These are phyloP conservation scores for Ascidia mentula DNA, from an alignment of 23 tunicate genomes.

Conservation along the genomic window DNA sequence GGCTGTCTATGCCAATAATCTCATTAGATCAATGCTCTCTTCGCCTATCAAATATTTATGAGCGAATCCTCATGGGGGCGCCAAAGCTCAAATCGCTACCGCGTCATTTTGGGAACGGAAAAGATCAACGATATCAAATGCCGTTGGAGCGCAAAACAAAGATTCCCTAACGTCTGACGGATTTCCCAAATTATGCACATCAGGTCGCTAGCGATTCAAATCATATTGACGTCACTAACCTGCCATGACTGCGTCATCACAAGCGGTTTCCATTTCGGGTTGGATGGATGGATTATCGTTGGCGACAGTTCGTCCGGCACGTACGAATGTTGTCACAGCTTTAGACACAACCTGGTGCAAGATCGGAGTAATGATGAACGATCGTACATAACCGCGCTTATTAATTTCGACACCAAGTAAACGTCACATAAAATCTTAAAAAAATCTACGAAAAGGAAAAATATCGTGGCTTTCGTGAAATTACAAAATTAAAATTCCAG, in stretches of 20 bases:
- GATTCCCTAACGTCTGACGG: too few relatives aligned
- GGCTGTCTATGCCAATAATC: background rate
- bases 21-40: background rate
- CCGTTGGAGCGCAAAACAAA: too few relatives aligned
- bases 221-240: constrained; percentile 12
- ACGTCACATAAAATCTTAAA: too few relatives aligned
- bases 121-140: too few relatives aligned
- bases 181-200: background rate
- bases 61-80: background rate
- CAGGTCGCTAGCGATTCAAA: background rate
- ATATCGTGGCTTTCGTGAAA: too few relatives aligned
- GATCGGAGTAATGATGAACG: too few relatives aligned
- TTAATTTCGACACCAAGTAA: too few relatives aligned
- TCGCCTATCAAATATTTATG: constrained; percentile 1
- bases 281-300: constrained; percentile 13
- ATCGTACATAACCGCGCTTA: too few relatives aligned
- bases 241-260: constrained; percentile 30
- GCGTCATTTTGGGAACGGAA: too few relatives aligned
- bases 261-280: background rate
- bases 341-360: constrained; percentile 24
- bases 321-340: constrained; percentile 23
- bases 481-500: too few relatives aligned
- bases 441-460: too few relatives aligned
- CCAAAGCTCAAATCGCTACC: too few relatives aligned
- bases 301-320: constrained; percentile 12